Evolutionary conservation across 1,140 invertebrate genomes (phyloP).

Genomic region (Argopecten irradians): DNA sequence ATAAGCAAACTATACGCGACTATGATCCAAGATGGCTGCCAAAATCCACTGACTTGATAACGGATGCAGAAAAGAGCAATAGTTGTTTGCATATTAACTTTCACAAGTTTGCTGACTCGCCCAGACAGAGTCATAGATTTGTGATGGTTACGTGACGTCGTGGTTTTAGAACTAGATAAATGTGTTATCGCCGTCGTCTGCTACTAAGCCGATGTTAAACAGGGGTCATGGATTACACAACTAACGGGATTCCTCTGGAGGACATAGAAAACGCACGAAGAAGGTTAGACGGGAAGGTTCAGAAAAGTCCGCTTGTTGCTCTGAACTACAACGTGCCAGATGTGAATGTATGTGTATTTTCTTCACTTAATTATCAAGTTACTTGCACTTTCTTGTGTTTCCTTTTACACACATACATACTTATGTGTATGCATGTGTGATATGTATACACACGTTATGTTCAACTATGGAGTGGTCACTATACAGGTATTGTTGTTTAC

Average conservation of each 20-base stretch:
- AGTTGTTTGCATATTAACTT: no score
- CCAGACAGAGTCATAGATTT: background rate
- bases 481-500: no score
- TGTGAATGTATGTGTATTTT: background rate
- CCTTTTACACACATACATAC: background rate
- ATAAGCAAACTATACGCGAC: no score
- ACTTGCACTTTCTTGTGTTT: no score
- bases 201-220: background rate
- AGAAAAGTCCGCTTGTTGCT: background rate
- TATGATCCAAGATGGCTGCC: no score
- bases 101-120: background rate
- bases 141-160: background rate
- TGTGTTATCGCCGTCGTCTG: background rate
- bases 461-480: no score
- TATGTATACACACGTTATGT: no score
- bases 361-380: no score
- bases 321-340: background rate
- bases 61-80: no score
- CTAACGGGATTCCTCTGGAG: background rate
- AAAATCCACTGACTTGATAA: no score
- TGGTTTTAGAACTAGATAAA: background rate
- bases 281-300: background rate
- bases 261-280: background rate
- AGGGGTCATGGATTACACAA: background rate
- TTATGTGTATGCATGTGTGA: background rate